Evolutionary conservation across 2,113 vertebrate genomes (phyloP), one percentile per base, ranked within the genome.

Genomic region (Raphicerus campestris): DNA sequence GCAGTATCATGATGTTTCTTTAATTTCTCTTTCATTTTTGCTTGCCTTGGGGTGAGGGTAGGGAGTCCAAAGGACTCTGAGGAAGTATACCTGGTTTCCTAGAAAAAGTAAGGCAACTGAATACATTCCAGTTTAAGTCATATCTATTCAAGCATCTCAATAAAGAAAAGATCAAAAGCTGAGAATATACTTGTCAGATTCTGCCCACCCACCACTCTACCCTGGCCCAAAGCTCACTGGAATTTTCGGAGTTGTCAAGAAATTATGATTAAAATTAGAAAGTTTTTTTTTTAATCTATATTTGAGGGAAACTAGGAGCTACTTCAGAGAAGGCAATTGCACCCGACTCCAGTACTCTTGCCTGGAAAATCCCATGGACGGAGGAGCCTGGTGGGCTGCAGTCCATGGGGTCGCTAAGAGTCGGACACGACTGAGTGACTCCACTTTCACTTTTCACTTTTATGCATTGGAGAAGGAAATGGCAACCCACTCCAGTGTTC

Each of bases 1-100:
- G 45, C 39, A 63, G 92, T 49, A 84, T 42, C 4, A 0, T 63
- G 10, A 94, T 45, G 14, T 84, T 93, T 84, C 47, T 96, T 91
- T 93, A 66, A 95, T 87, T 94, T 89, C 35, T 63, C n/a, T 95
- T 63, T 91, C 35, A 77, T 42, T 81, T 90, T 35, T 89, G 45
- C 56, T 94, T 93, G 42, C 26, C 16, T 93, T 78, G 19, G 24
- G 42, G 0, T 55, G 45, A 47, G 9, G 1, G 22, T 10, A 19
- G 17, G 45, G 28, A 53, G 8, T 53, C 30, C 63, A 30, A 10
- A 89, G 47, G 56, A 89, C 4, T 32, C 28, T 39, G 28, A 88
- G 24, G 24, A 73, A 13, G 45, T 22, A 17, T n/a, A 80, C 5
- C 7, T 42, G 9, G 8, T 6, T 63, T 11, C 30, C n/a, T 66